These are phyloP conservation scores for Apodemus agrarius DNA, from an alignment of 2,797 vertebrate species.

Conservation along the genomic window DNA sequence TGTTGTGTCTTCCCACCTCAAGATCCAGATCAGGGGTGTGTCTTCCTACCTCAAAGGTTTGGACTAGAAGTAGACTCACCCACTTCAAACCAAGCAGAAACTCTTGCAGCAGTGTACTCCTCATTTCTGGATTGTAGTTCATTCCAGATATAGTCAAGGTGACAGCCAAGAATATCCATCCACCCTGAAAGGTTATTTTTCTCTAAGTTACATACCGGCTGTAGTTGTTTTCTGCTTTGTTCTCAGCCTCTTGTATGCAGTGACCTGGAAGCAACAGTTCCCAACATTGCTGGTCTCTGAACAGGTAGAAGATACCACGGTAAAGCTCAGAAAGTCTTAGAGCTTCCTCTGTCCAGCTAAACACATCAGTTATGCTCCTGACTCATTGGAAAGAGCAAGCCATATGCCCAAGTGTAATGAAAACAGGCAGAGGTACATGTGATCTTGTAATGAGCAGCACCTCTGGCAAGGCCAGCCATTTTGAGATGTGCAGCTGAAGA, in stretches of 20 bases:
- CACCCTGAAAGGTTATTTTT: background rate
- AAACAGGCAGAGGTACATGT: background rate
- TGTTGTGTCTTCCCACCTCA: background rate
- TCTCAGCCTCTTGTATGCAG: background rate
- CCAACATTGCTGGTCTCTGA: background rate
- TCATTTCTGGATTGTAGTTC: background rate
- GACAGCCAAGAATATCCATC: background rate
- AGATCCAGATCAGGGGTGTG: background rate
- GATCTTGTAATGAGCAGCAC: background rate
- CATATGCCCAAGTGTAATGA: background rate
- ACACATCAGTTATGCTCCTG: background rate
- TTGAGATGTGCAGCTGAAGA: background rate
- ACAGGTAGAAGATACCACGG: background rate
- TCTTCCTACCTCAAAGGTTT: background rate
- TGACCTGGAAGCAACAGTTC: background rate
- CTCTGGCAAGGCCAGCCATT: background rate
- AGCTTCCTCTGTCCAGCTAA: background rate
- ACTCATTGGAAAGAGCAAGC: background rate
- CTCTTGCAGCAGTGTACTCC: background rate
- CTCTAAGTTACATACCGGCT: background rate
- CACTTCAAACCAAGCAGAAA: background rate
- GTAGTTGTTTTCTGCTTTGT: background rate
- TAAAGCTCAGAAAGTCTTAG: background rate
- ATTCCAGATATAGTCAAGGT: background rate
- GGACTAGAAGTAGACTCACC: background rate